Evolutionary conservation across 2,888 invertebrate genomes (phyloP).

Genomic region (Trachelus tabidus): DNA sequence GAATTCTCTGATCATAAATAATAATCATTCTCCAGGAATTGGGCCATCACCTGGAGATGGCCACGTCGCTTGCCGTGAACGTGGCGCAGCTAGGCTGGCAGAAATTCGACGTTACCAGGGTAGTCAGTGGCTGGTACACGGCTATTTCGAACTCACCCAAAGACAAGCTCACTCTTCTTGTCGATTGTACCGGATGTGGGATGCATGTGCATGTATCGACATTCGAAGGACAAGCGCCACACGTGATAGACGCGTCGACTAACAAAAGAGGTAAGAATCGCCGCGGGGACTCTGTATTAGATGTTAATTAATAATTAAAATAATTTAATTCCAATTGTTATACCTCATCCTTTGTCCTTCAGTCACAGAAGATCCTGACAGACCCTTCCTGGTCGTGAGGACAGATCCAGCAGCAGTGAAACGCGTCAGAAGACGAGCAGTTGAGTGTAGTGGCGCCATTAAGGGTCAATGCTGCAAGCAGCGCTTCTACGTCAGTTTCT

Average conservation of each 20-base stretch:
- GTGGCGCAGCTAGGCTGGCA: conserved; percentile 84
- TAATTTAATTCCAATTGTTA: too few species aligned
- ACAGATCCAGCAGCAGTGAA: conserved; percentile 78
- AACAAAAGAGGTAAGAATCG: conserved; percentile 53
- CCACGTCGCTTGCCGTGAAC: conserved; percentile 67
- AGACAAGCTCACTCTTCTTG: conserved; percentile 79
- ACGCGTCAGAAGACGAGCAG: conserved; percentile 80
- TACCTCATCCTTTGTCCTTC: conserved; percentile 4
- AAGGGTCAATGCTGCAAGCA: conserved; percentile 88
- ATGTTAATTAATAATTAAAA: too few species aligned
- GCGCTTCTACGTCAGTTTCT: conserved; percentile 91
- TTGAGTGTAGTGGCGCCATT: conserved; percentile 81
- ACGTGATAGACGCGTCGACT: conserved; percentile 60
- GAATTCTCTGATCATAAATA: too few species aligned
- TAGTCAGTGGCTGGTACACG: conserved; percentile 80
- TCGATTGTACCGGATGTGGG: conserved; percentile 87
- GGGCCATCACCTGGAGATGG: conserved; percentile 60
- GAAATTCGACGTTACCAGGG: conserved; percentile 84
- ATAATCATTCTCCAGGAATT: conserved; percentile 50
- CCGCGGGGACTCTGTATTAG: not conserved
- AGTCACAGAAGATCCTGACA: conserved; percentile 71
- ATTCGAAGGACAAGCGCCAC: conserved; percentile 61
- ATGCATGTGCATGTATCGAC: conserved; percentile 75
- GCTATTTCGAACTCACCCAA: conserved; percentile 53
- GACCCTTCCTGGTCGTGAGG: conserved; percentile 86